Percentiles rank a stretch among this genome's conserved stretches.
phyloP scores from a whole-genome alignment of 2,888 invertebrate genomes.

The Stictocephala bisonia region DNA sequence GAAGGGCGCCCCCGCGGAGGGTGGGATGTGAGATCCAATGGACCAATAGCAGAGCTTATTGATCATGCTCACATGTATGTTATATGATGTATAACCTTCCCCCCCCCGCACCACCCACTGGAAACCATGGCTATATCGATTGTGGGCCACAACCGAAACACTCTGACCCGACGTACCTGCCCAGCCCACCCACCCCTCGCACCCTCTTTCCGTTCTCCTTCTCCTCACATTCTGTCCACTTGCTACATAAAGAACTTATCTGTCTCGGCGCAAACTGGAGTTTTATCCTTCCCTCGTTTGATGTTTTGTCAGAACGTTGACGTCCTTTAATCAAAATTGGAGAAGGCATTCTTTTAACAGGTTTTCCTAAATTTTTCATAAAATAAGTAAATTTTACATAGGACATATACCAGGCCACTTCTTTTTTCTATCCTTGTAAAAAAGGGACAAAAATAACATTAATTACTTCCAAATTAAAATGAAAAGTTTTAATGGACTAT shows the following conservation, averaged over 20 bases:
- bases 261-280: conserved; percentile 17
- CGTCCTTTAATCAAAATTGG: too few species aligned
- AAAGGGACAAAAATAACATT: too few species aligned
- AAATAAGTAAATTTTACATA: too few species aligned
- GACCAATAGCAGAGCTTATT: conserved; percentile 57
- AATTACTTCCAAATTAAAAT: too few species aligned
- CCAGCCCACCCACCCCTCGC: neutral
- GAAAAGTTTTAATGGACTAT: too few species aligned
- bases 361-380: too few species aligned
- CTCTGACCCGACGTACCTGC: conserved; percentile 20
- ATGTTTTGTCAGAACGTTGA: conserved; percentile 34
- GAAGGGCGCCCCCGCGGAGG: conserved; percentile 18
- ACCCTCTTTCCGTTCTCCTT: neutral
- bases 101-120: conserved; percentile 47
- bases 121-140: conserved; percentile 56
- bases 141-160: conserved; percentile 32
- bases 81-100: conserved; percentile 56
- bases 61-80: conserved; percentile 56
- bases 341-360: too few species aligned
- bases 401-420: too few species aligned
- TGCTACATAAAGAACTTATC: conserved; percentile 41
- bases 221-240: conserved; percentile 14
- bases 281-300: conserved; percentile 33
- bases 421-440: too few species aligned
- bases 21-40: conserved; percentile 49